These are phyloP conservation scores for Sigmodon hispidus DNA, from an alignment of 2,113 vertebrate species.

Conservation along the genomic window DNA sequence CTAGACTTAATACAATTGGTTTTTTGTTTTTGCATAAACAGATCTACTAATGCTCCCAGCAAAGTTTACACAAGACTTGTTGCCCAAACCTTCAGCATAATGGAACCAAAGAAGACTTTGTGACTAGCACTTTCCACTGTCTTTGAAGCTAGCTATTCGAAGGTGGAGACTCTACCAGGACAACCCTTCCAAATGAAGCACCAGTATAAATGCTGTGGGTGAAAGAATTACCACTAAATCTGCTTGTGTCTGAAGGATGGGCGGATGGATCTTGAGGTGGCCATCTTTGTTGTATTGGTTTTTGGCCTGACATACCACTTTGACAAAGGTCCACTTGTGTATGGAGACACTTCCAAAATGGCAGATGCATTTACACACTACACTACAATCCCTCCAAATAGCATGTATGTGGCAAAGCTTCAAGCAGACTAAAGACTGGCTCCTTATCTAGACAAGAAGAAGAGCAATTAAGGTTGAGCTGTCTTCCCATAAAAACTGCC, in stretches of 20 bases:
- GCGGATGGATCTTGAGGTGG: not conserved
- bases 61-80: not conserved
- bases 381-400: not conserved
- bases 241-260: not conserved
- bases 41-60: not conserved
- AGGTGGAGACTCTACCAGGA: not conserved
- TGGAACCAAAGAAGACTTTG: not conserved
- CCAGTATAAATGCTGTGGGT: not conserved
- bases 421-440: not conserved
- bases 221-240: not conserved
- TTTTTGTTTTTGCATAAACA: too few relatives aligned
- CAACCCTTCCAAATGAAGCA: too few relatives aligned
- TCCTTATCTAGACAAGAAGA: not conserved
- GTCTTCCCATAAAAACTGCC: not conserved
- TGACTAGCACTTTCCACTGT: not conserved
- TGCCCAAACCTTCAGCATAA: not conserved
- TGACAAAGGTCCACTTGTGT: not conserved
- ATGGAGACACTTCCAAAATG: not conserved
- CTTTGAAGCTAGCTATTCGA: not conserved
- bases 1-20: not conserved
- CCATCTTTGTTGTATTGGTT: not conserved
- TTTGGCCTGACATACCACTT: not conserved
- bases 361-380: not conserved
- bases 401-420: not conserved
- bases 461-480: not conserved